Base-by-base conservation (phyloP, 2,113 vertebrate species). In the Platycercus adscitus region DNA sequence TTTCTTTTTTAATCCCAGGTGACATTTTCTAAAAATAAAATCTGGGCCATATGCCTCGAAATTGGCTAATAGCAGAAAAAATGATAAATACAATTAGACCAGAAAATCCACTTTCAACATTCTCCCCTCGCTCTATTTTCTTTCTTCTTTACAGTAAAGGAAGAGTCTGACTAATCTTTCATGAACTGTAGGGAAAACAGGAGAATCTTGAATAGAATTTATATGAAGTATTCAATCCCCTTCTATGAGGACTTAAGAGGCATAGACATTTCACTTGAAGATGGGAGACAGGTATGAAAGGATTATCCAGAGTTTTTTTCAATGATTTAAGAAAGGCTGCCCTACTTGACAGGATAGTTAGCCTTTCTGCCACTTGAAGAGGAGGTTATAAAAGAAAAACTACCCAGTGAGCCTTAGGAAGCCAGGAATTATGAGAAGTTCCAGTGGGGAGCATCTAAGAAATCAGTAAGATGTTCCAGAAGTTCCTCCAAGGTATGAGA, bases 211-310 rank as follows among this genome's bases (percentile, higher is more conserved):
- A 81, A 75, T 78, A 86, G 85, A 78, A 84, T 86, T 71, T 86
- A 84, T 92, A 75, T 61, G 33, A 95, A 91, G 60, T 66, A 91
- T 55, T 88, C 86, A 75, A 3, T 93, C 71, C 60, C 29, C 39
- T 95, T 56, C 80, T 88, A 44, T 75, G 76, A 95, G 58, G 76
- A 90, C 55, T 91, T 94, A 91, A 93, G 85, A 95, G 88, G 64
- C 55, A 86, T 33, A 92, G 65, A 61, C 47, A 86, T 88, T 90
- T 96, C 56, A 88, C 47, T 91, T 88, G 79, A 91, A 88, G 72
- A 94, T 75, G 46, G 81, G 64, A 96, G 88, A 77, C 85, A 86
- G 68, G 85, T 96, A 78, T 90, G 88, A 88, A 96, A 94, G 93
- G 94, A 95, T 96, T 95, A 95, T 83, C 52, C 81, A 55, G 58